These are phyloP conservation scores for Chrosomus eos DNA, from an alignment of 2,797 vertebrate genomes.

Conservation along the genomic window DNA sequence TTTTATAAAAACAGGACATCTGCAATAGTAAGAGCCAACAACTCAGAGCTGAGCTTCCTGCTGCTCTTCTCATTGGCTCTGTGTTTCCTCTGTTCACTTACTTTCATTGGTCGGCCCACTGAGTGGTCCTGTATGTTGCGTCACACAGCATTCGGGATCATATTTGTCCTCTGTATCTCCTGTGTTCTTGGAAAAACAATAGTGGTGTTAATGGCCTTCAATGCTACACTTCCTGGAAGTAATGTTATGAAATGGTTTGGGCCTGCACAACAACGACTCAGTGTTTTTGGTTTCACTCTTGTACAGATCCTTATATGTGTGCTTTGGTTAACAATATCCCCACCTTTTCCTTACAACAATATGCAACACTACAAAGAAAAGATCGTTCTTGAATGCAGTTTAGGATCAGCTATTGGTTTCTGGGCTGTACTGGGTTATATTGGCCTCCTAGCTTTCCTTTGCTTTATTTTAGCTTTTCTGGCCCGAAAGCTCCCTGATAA, in stretches of 20 bases:
- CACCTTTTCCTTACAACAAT: slow-evolving; percentile 59
- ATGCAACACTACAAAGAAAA: slow-evolving; percentile 56
- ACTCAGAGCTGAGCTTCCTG: slow-evolving; percentile 39
- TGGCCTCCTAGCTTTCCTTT: slow-evolving; percentile 59
- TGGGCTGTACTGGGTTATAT: slow-evolving; percentile 66
- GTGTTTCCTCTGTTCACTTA: slow-evolving; percentile 74
- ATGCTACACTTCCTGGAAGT: slow-evolving; percentile 68
- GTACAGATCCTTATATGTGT: slow-evolving; percentile 60
- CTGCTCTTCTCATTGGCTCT: slow-evolving; percentile 71
- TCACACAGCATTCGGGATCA: slow-evolving; percentile 61
- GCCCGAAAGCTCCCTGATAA: slow-evolving; percentile 61
- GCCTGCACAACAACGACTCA: slow-evolving; percentile 70
- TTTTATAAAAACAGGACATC: slow-evolving; percentile 50
- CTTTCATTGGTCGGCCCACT: slow-evolving; percentile 71
- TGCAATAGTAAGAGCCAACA: slow-evolving; percentile 43
- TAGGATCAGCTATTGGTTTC: slow-evolving; percentile 57
- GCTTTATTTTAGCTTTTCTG: slow-evolving; percentile 49
- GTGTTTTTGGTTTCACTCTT: slow-evolving; percentile 69
- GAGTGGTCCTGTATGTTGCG: slow-evolving; percentile 71
- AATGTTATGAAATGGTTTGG: slow-evolving; percentile 76
- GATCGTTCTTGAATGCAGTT: slow-evolving; percentile 59
- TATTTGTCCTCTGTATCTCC: slow-evolving; percentile 45
- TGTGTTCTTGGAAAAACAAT: not conserved
- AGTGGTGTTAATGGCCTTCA: slow-evolving; percentile 72
- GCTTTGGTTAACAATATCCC: slow-evolving; percentile 56